Base-by-base conservation (phyloP, 1,140 invertebrate genomes). In the Odontomachus brunneus region DNA sequence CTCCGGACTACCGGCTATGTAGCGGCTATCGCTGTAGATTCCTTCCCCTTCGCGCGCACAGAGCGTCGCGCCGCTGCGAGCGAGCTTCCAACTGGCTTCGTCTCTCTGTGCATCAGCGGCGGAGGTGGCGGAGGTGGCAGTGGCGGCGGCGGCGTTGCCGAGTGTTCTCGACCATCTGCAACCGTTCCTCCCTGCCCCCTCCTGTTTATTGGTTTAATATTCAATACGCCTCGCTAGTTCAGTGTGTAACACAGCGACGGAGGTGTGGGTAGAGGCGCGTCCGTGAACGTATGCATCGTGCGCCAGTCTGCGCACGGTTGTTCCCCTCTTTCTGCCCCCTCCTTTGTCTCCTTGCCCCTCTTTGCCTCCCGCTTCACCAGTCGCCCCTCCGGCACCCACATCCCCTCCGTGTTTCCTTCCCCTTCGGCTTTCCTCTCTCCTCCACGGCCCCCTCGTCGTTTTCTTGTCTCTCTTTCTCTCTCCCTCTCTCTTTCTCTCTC, bases 161-260 rank as follows among this genome's bases (percentile, higher is more conserved):
- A 90, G 89, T 90, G 83, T 87, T 84, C 88, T 86, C 87, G 81
- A 88, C 88, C 89, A 89, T 89, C 88, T 89, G 88, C 87, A 89
- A 88, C 88, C 81, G 75, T 73, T 82, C 84, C 88, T 86, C 38
- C 38, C 38, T 44, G 3, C 38, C 88, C 80, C 75, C 88, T 80
- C 84, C 71, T 89, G 86, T 90, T 89, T 90, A 90, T 90, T 90
- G 89, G 88, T 90, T 90, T 90, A 90, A 90, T 90, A 90, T 90
- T 89, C 89, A 89, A 89, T 89, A 88, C 86, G 89, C 78, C 88
- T 89, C 75, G 84, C 71, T 86, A 87, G 84, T 86, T 73, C 85
- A 81, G 86, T 87, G 84, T 87, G 84, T 87, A 87, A 87, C 85
- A 75, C 84, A 73, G 65, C 80, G 85, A 87, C 85, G 72, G 83